Evolutionary conservation across 2,113 vertebrate genomes (phyloP).

Genomic region (Oreochromis niloticus): DNA sequence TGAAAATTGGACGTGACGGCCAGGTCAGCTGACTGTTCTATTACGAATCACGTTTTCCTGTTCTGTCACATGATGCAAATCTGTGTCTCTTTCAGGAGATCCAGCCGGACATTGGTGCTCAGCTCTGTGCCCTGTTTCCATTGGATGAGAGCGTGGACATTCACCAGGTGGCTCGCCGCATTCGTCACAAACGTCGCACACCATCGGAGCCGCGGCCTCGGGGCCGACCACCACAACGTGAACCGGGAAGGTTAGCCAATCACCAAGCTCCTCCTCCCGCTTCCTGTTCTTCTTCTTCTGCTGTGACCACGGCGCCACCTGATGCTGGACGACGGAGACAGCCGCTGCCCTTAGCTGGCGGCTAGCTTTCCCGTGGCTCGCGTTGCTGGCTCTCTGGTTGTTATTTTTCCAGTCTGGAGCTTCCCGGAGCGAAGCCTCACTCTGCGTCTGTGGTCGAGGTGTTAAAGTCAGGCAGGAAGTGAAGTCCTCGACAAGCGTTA

Average conservation of each 20-base stretch:
- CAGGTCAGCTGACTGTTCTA: slow-evolving; percentile 71
- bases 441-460: neutral
- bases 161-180: slow-evolving; percentile 94
- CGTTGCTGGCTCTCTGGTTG: slow-evolving; percentile 14
- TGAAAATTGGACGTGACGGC: slow-evolving; percentile 97
- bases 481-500: neutral
- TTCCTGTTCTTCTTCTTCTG: slow-evolving; percentile 61
- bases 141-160: slow-evolving; percentile 96
- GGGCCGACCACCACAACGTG: slow-evolving; percentile 83
- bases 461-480: slow-evolving; percentile 37
- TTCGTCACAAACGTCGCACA: slow-evolving; percentile 87
- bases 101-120: slow-evolving; percentile 88
- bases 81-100: slow-evolving; percentile 80
- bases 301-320: slow-evolving; percentile 34
- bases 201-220: slow-evolving; percentile 91
- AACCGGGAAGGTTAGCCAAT: slow-evolving; percentile 99
- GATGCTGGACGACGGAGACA: slow-evolving; percentile 43
- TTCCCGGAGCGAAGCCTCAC: neutral
- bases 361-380: slow-evolving; percentile 16
- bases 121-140: slow-evolving; percentile 94
- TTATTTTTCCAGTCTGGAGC: slow-evolving; percentile 24
- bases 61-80: neutral
- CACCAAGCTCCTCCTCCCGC: slow-evolving; percentile 72
- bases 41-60: neutral
- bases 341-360: slow-evolving; percentile 2